Percentiles rank a stretch among this genome's conserved stretches.
These are phyloP conservation scores for Drosophila imparisetae DNA, from an alignment of 2,888 invertebrate species.

Conservation along the genomic window DNA sequence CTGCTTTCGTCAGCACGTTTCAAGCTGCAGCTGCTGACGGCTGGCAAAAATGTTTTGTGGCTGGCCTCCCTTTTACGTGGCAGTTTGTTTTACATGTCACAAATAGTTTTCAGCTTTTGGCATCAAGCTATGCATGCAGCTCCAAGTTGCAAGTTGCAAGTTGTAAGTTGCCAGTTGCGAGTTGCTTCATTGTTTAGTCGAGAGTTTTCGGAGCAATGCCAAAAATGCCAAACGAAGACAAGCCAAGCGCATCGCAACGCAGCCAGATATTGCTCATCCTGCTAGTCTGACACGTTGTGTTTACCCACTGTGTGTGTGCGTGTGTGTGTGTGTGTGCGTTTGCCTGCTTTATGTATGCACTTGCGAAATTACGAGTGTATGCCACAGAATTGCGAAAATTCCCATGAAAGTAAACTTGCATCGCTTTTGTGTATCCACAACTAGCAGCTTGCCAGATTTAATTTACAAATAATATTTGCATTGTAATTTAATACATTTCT, in stretches of 20 bases:
- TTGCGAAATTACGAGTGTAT: not conserved
- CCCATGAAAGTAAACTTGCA: not conserved
- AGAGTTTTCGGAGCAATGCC: slow-evolving; percentile 45
- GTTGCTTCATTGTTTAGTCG: slow-evolving; percentile 34
- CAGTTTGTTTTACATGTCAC: slow-evolving; percentile 54
- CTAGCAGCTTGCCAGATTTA: not conserved
- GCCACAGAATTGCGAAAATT: not conserved
- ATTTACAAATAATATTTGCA: not conserved
- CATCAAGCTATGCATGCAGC: slow-evolving; percentile 23
- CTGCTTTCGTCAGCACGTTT: not conserved
- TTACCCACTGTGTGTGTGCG: not conserved
- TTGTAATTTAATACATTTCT: not conserved
- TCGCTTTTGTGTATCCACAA: not conserved
- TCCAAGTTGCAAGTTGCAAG: slow-evolving; percentile 1
- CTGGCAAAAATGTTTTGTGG: slow-evolving; percentile 7
- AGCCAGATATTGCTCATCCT: slow-evolving; percentile 3
- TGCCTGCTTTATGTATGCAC: not conserved
- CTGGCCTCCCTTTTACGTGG: slow-evolving; percentile 6
- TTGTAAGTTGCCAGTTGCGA: slow-evolving; percentile 9
- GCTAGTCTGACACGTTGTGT: slow-evolving; percentile 14
- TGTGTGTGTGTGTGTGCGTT: not conserved
- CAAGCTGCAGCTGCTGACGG: slow-evolving; percentile 3
- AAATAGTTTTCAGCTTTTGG: slow-evolving; percentile 59
- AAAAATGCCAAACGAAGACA: slow-evolving; percentile 35
- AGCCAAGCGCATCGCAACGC: not conserved